Evolutionary conservation across 2,797 vertebrate species (phyloP).

Genomic region (Cygnus olor): DNA sequence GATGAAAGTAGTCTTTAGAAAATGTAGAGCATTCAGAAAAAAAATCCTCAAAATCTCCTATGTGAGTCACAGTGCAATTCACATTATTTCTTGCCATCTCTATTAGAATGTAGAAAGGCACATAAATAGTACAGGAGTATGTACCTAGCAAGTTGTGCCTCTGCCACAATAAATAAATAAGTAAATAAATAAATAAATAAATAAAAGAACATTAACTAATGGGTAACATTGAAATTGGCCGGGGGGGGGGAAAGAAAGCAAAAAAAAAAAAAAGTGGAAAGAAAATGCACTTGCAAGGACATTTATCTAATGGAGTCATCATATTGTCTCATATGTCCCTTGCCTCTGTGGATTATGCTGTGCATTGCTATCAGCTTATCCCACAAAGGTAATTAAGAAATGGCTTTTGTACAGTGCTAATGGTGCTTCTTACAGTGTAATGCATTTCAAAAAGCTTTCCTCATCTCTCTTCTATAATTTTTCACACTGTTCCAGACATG

Average conservation of each 20-base stretch:
- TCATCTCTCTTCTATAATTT: not conserved
- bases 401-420: constrained; percentile 27
- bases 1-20: not conserved
- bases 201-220: not conserved
- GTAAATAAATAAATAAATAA: no score
- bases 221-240: not conserved
- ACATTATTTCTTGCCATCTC: not conserved
- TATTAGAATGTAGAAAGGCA: not conserved
- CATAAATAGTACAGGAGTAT: not conserved
- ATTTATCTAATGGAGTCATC: constrained; percentile 28
- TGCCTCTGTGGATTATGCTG: not conserved
- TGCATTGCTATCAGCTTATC: constrained; percentile 11
- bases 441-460: constrained; percentile 23
- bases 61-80: not conserved
- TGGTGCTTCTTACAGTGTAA: constrained; percentile 10
- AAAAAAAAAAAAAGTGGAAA: not conserved
- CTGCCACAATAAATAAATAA: not conserved
- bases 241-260: no score
- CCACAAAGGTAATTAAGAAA: constrained; percentile 55
- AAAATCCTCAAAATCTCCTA: not conserved
- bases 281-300: not conserved
- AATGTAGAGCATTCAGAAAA: not conserved
- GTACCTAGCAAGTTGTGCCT: not conserved
- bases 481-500: constrained; percentile 3
- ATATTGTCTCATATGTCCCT: not conserved